Evolutionary conservation across 2,888 invertebrate genomes (phyloP).

Genomic region (Tenthredo scrophulariae): DNA sequence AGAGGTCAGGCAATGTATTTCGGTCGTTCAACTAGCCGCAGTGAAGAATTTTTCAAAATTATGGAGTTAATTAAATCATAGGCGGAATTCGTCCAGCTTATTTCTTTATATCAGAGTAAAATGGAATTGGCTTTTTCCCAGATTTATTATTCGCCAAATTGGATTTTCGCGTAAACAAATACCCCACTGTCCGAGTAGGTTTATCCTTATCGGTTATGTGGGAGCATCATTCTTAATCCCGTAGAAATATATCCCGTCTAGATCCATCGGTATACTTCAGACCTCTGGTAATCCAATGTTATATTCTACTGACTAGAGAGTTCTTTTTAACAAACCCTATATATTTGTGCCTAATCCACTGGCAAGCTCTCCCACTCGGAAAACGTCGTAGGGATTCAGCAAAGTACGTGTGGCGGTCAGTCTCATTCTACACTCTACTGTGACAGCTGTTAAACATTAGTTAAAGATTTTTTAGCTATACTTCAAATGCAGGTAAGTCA

Average conservation of each 20-base stretch:
- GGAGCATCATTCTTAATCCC: conserved; percentile 53
- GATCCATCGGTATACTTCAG: not conserved
- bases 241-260: conserved; percentile 43
- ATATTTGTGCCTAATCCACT: conserved; percentile 72
- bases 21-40: conserved; percentile 30
- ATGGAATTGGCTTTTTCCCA: not conserved
- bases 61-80: not conserved
- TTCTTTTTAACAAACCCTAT: conserved; percentile 62
- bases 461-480: not conserved
- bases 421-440: conserved; percentile 20
- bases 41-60: not conserved
- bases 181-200: not conserved
- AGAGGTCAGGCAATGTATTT: conserved; percentile 44
- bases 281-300: conserved; percentile 47
- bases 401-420: conserved; percentile 48
- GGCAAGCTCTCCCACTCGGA: conserved; percentile 49
- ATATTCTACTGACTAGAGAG: conserved; percentile 59
- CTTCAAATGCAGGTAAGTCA: conserved; percentile 35
- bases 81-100: not conserved
- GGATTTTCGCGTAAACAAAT: not conserved
- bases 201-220: not conserved
- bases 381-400: conserved; percentile 51
- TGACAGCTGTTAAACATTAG: conserved; percentile 17
- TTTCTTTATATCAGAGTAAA: not conserved
- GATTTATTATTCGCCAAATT: not conserved